Conservation (phyloP, 2,888 invertebrate species). For the Noctua janthina region DNA sequence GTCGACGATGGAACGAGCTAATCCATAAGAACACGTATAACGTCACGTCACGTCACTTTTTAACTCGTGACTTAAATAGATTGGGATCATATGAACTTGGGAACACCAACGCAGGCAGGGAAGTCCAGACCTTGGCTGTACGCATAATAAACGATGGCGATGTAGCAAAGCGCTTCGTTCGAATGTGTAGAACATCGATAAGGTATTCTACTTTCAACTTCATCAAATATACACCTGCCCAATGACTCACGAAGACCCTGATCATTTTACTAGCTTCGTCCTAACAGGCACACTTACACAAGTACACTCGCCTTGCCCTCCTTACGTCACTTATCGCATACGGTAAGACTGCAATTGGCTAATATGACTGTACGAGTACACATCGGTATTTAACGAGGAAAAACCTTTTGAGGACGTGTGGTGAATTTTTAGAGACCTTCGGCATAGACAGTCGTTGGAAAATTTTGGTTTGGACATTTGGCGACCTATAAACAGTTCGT, state of each 20-base stretch:
- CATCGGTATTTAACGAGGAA: constrained; percentile 12
- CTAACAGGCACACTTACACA: constrained; percentile 7
- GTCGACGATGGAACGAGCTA: no score
- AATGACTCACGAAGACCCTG: constrained; percentile 36
- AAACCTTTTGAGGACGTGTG: not conserved
- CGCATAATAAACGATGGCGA: no score
- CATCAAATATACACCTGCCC: not conserved
- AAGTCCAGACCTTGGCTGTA: no score
- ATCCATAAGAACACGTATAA: no score
- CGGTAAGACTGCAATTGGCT: constrained; percentile 24
- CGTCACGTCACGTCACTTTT: no score
- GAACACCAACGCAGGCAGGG: no score
- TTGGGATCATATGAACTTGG: no score
- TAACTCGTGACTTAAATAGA: no score
- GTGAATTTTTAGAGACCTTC: not conserved
- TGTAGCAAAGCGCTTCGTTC: no score
- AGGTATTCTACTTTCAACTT: not conserved
- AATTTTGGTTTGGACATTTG: not conserved
- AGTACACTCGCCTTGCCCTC: constrained; percentile 52
- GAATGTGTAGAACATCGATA: no score
- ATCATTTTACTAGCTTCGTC: constrained; percentile 12
- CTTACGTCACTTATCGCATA: constrained; percentile 38
- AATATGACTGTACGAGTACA: constrained; percentile 4
- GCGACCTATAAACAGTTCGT: not conserved
- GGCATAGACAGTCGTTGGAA: not conserved